phyloP scores from a whole-genome alignment of 2,888 invertebrate genomes.

The Neoitamus cyanurus region DNA sequence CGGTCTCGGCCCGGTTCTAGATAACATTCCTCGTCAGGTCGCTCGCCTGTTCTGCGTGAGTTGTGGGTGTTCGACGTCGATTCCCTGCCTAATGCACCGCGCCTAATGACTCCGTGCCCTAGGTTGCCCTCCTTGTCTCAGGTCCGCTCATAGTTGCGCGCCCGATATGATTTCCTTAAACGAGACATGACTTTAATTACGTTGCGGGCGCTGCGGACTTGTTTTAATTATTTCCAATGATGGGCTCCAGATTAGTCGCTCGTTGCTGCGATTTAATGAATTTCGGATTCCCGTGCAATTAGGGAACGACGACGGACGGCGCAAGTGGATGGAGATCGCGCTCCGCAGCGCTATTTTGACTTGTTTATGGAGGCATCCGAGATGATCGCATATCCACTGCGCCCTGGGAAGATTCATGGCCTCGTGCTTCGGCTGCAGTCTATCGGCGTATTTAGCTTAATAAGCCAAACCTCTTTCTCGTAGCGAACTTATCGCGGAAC shows the following conservation, averaged over 20 bases:
- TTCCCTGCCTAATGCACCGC: slow-evolving; percentile 17
- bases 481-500: not conserved
- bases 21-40: slow-evolving; percentile 32
- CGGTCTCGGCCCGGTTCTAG: slow-evolving; percentile 3
- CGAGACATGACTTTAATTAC: slow-evolving; percentile 47
- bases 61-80: slow-evolving; percentile 42
- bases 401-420: slow-evolving; percentile 10
- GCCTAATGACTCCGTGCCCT: slow-evolving; percentile 23
- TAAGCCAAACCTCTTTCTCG: slow-evolving; percentile 39
- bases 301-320: slow-evolving; percentile 2
- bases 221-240: slow-evolving; percentile 47
- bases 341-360: slow-evolving; percentile 24
- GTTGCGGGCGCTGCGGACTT: slow-evolving; percentile 37
- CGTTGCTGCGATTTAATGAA: slow-evolving; percentile 35
- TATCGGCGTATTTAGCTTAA: slow-evolving; percentile 28
- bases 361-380: slow-evolving; percentile 11
- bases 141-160: not conserved
- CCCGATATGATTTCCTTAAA: slow-evolving; percentile 45
- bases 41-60: slow-evolving; percentile 33
- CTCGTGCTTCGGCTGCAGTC: not conserved
- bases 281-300: slow-evolving; percentile 44
- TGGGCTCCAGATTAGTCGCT: slow-evolving; percentile 27
- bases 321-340: not conserved
- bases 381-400: slow-evolving; percentile 19
- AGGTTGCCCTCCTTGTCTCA: slow-evolving; percentile 13